A percentile compares a stretch with the other conserved stretches of the same genome.
Conservation (phyloP, 2,888 invertebrate genomes). For the Phalera bucephala region DNA sequence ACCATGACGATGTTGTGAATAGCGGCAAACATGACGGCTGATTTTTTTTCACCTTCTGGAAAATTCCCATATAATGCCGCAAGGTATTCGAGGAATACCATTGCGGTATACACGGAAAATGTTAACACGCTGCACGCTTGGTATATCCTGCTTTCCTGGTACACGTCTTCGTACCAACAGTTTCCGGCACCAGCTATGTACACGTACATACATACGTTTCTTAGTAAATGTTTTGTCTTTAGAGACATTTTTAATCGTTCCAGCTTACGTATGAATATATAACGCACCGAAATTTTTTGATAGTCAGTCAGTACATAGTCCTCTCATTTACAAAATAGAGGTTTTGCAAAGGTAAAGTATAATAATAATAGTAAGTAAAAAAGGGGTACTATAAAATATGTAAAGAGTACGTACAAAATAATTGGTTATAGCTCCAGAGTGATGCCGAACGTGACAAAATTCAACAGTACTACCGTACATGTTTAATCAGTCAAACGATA, state of each 20-base stretch:
- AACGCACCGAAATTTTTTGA: too few relatives aligned
- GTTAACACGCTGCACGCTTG: conserved; percentile 51
- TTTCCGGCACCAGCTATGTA: conserved; percentile 64
- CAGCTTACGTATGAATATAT: too few relatives aligned
- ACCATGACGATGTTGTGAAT: conserved; percentile 67
- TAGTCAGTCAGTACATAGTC: too few relatives aligned
- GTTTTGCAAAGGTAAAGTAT: too few relatives aligned
- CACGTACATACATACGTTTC: conserved; percentile 59
- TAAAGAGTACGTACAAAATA: too few relatives aligned
- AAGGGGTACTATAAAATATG: too few relatives aligned
- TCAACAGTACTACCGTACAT: too few relatives aligned
- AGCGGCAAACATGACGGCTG: conserved; percentile 69
- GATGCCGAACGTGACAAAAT: too few relatives aligned
- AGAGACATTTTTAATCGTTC: conserved; percentile 43
- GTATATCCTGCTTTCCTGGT: conserved; percentile 49
- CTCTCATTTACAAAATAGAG: too few relatives aligned
- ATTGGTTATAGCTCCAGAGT: too few relatives aligned
- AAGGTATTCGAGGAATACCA: conserved; percentile 68
- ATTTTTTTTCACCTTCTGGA: conserved; percentile 67
- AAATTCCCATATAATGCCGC: conserved; percentile 64
- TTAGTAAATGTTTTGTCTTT: conserved; percentile 53
- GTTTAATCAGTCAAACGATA: too few relatives aligned
- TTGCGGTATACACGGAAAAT: conserved; percentile 57
- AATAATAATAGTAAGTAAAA: too few relatives aligned
- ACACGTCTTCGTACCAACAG: conserved; percentile 59